Percentiles rank a stretch among this genome's conserved stretches.
Conservation (phyloP, 2,797 vertebrate genomes). For the Cynopterus sphinx region DNA sequence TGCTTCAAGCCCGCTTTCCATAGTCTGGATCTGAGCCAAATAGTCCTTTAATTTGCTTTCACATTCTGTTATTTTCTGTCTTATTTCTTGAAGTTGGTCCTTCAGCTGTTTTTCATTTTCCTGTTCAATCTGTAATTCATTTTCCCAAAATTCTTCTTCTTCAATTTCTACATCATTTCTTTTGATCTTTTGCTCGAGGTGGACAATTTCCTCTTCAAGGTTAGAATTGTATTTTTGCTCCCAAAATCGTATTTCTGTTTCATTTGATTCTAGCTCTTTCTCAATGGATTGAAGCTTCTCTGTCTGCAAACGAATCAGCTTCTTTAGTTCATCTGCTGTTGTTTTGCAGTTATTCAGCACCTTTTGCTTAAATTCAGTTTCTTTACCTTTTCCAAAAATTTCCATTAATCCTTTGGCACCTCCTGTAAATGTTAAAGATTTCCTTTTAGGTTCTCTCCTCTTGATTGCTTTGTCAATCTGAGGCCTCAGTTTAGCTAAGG, state of each 20-base stretch:
- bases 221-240: slow-evolving; percentile 87
- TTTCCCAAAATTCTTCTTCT: slow-evolving; percentile 99
- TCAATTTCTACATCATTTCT: slow-evolving; percentile 96
- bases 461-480: slow-evolving; percentile 92
- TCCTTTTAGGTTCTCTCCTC: slow-evolving; percentile 95
- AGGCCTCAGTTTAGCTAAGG: slow-evolving; percentile 94
- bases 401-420: slow-evolving; percentile 95
- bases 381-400: slow-evolving; percentile 92
- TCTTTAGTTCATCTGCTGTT: slow-evolving; percentile 91
- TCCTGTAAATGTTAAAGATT: slow-evolving; percentile 96
- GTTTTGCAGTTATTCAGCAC: slow-evolving; percentile 89
- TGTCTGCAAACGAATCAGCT: slow-evolving; percentile 92
- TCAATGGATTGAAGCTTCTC: slow-evolving; percentile 93
- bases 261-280: slow-evolving; percentile 91
- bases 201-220: slow-evolving; percentile 92
- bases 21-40: slow-evolving; percentile 87
- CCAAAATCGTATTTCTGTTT: slow-evolving; percentile 91
- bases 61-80: slow-evolving; percentile 90
- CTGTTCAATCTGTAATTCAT: slow-evolving; percentile 96
- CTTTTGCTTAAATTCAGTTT: slow-evolving; percentile 91
- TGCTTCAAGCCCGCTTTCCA: slow-evolving; percentile 93
- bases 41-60: slow-evolving; percentile 93
- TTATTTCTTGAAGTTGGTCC: slow-evolving; percentile 94
- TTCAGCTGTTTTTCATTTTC: slow-evolving; percentile 97
- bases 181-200: slow-evolving; percentile 94